Conservation (phyloP, 2,888 invertebrate genomes). For the Loripinus fragilis region DNA sequence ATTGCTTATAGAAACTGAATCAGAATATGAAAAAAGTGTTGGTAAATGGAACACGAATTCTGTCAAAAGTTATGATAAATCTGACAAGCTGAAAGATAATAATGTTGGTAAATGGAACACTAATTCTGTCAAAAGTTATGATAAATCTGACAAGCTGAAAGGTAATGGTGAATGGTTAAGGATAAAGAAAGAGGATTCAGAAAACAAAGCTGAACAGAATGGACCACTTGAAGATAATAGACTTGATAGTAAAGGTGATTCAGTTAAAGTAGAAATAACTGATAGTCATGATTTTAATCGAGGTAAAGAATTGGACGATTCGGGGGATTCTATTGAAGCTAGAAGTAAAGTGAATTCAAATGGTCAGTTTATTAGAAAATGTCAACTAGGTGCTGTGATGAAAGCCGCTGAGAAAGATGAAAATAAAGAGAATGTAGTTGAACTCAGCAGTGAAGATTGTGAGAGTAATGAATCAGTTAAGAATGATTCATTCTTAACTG, state of each 20-base stretch:
- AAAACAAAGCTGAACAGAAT: neutral
- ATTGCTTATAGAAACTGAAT: neutral
- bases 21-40: neutral
- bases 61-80: neutral
- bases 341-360: neutral
- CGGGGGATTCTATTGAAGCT: neutral
- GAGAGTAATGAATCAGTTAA: neutral
- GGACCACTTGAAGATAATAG: neutral
- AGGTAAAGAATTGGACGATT: neutral
- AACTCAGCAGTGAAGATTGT: neutral
- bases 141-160: neutral
- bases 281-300: neutral
- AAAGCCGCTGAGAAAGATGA: neutral
- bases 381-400: neutral
- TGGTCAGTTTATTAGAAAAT: slow-evolving; percentile 2
- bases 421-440: neutral
- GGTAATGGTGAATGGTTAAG: neutral
- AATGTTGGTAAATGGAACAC: no score
- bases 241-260: neutral
- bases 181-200: neutral
- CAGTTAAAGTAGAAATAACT: neutral
- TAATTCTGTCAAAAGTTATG: no score
- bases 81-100: no score
- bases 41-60: neutral
- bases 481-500: neutral